Conservation (phyloP, 2,888 invertebrate genomes). For the Aricia artaxerxes region DNA sequence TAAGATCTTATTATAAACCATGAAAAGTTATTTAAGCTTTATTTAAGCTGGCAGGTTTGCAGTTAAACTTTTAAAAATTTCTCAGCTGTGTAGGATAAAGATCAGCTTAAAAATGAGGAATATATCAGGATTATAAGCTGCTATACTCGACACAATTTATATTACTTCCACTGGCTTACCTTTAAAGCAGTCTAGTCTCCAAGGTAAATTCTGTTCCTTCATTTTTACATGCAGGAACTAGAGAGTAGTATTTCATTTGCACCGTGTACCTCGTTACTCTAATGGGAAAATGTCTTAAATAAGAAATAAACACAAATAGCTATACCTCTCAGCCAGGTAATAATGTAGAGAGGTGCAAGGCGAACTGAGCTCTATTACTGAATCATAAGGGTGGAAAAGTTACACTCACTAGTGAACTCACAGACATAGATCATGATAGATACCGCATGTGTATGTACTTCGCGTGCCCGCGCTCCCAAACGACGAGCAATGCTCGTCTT, state of each 20-base stretch:
- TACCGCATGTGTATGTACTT: too few relatives aligned
- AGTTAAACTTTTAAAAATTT: not conserved
- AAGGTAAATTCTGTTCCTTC: slow-evolving; percentile 9
- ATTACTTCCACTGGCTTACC: slow-evolving; percentile 15
- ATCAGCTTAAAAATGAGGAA: slow-evolving; percentile 2
- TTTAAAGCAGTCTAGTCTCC: slow-evolving; percentile 11
- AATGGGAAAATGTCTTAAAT: slow-evolving; percentile 41
- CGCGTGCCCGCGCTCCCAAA: too few relatives aligned
- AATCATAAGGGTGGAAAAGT: not conserved
- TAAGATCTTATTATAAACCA: not conserved
- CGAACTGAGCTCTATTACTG: not conserved
- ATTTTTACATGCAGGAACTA: slow-evolving; percentile 28
- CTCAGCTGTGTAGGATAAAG: not conserved
- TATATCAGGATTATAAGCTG: slow-evolving; percentile 10
- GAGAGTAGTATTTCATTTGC: slow-evolving; percentile 40
- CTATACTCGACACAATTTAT: not conserved
- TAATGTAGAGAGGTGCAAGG: not conserved
- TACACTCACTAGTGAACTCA: not conserved
- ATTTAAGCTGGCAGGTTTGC: not conserved
- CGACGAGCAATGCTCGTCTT: too few relatives aligned
- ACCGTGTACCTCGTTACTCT: slow-evolving; percentile 41
- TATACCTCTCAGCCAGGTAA: slow-evolving; percentile 30
- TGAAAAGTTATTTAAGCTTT: not conserved
- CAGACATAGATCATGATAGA: too few relatives aligned
- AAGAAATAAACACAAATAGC: slow-evolving; percentile 38